Evolutionary conservation across 2,888 invertebrate genomes (phyloP).

Genomic region (Phyllotreta cruciferae): DNA sequence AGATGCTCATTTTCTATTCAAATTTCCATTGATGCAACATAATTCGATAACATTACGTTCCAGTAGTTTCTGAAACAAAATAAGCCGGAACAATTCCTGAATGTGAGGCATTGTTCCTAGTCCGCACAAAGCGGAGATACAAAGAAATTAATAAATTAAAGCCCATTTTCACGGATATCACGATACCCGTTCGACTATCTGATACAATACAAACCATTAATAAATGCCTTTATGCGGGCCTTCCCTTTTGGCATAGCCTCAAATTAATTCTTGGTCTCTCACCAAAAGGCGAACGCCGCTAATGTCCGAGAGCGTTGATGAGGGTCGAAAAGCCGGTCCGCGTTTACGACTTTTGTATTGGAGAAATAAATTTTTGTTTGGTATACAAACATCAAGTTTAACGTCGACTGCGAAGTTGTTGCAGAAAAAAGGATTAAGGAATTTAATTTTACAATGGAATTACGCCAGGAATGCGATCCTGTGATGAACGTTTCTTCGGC

Average conservation of each 20-base stretch:
- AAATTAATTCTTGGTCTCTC: constrained; percentile 34
- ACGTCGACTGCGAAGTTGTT: no score
- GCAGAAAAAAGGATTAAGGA: no score
- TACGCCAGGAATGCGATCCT: no score
- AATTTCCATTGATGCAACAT: no score
- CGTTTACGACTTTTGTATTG: constrained; percentile 24
- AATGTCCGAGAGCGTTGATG: constrained; percentile 29
- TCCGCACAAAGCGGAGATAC: background rate
- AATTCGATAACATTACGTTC: no score
- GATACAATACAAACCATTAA: constrained; percentile 28
- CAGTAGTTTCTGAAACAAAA: no score
- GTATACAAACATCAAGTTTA: constrained; percentile 8
- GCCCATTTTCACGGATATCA: constrained; percentile 23
- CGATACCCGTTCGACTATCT: constrained; percentile 21
- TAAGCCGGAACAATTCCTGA: no score
- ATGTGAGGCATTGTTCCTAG: background rate
- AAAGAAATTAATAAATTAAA: constrained; percentile 28
- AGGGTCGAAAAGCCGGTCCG: constrained; percentile 28
- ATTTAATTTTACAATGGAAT: no score
- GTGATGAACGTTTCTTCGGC: no score
- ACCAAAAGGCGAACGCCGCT: constrained; percentile 31
- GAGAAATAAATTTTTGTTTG: constrained; percentile 18
- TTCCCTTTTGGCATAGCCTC: constrained; percentile 28
- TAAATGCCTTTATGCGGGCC: constrained; percentile 28
- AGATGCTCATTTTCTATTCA: no score